phyloP scores from a whole-genome alignment of 2,797 vertebrate species.

The Telmatherina bonti region DNA sequence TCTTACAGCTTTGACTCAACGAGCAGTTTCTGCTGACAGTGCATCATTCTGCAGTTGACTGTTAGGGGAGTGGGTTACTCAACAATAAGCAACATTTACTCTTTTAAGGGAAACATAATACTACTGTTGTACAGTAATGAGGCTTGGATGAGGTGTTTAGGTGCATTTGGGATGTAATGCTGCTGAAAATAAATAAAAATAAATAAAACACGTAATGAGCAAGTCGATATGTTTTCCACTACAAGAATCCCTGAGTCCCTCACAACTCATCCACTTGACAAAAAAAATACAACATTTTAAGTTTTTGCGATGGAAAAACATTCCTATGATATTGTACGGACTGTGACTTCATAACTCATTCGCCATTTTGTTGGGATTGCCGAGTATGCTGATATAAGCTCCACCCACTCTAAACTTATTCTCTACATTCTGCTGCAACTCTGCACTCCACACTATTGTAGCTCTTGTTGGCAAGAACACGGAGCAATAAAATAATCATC shows the following conservation, averaged over 20 bases:
- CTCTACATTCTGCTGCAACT: too few species aligned
- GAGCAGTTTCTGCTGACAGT: slow-evolving; percentile 20
- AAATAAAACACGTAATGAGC: not conserved
- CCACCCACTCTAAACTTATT: too few species aligned
- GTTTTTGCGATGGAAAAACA: not conserved
- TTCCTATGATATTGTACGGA: not conserved
- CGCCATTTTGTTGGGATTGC: too few species aligned
- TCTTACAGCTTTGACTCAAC: slow-evolving; percentile 10
- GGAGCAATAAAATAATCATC: too few species aligned
- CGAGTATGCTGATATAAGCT: too few species aligned
- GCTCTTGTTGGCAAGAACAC: too few species aligned
- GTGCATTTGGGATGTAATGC: slow-evolving; percentile 10
- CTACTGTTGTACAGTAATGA: slow-evolving; percentile 39
- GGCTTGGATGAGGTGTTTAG: slow-evolving; percentile 20
- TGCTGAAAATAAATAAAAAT: slow-evolving; percentile 17
- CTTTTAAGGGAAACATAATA: slow-evolving; percentile 20
- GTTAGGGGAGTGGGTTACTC: slow-evolving; percentile 29
- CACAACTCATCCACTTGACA: too few species aligned
- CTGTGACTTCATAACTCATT: too few species aligned
- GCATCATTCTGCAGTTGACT: slow-evolving; percentile 20
- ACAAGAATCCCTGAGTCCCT: too few species aligned
- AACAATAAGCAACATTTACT: slow-evolving; percentile 58
- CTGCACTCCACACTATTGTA: too few species aligned
- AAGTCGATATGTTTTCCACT: not conserved
- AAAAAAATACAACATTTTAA: too few species aligned